phyloP scores from a whole-genome alignment of 2,113 vertebrate species.

The Pelecanoides urinatrix region DNA sequence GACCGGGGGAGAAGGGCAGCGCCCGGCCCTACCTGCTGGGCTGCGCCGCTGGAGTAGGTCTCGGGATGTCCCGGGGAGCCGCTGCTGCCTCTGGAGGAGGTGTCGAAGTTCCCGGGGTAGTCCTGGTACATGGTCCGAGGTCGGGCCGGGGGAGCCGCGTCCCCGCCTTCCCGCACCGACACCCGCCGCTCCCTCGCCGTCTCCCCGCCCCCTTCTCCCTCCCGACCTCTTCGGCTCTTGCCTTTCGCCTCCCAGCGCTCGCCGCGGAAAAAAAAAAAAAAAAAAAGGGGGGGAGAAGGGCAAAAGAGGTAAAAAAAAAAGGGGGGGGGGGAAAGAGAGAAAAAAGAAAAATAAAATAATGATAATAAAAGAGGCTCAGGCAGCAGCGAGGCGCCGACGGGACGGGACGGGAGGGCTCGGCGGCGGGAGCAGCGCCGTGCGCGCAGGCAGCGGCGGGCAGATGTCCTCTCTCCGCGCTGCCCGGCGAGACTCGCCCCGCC shows the following conservation, averaged over 20 bases:
- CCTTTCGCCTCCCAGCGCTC: not conserved
- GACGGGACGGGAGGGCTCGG: too few species aligned
- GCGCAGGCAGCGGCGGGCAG: too few species aligned
- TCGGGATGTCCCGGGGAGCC: slow-evolving; percentile 91
- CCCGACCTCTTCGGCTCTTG: not conserved
- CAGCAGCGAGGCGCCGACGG: too few species aligned
- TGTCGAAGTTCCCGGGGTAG: slow-evolving; percentile 96
- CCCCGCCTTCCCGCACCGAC: slow-evolving; percentile 61
- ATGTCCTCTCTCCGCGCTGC: too few species aligned
- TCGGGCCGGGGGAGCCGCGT: slow-evolving; percentile 70
- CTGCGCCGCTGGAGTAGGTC: slow-evolving; percentile 86
- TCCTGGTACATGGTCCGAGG: slow-evolving; percentile 98
- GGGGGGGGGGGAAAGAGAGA: too few species aligned
- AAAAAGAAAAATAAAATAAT: too few species aligned
- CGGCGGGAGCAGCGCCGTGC: too few species aligned
- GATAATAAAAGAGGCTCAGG: too few species aligned
- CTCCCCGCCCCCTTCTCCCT: slow-evolving; percentile 55
- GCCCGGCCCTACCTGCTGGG: slow-evolving; percentile 84
- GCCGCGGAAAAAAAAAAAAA: too few species aligned
- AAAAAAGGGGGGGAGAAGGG: too few species aligned
- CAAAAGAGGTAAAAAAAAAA: too few species aligned
- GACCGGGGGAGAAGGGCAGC: not conserved
- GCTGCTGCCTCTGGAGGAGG: slow-evolving; percentile 96
- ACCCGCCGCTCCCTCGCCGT: slow-evolving; percentile 37
- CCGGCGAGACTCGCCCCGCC: too few species aligned